phyloP scores from a whole-genome alignment of 2,113 vertebrate genomes.

The Labrus mixtus region DNA sequence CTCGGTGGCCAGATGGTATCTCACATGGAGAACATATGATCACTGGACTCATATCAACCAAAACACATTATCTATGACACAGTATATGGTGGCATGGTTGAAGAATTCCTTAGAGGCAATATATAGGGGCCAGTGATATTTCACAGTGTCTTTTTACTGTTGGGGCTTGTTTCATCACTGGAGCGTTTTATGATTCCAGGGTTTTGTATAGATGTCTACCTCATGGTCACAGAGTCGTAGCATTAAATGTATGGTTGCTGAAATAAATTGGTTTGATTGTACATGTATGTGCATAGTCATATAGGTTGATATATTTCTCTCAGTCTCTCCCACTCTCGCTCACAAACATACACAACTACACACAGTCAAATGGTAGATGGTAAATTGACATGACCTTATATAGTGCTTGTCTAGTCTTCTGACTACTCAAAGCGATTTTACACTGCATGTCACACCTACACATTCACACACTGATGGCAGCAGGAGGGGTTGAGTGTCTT shows the following conservation, averaged over 20 bases:
- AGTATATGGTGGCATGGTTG: not conserved
- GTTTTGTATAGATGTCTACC: not conserved
- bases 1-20: constrained; percentile 61
- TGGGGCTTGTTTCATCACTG: too few relatives aligned
- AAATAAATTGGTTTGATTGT: not conserved
- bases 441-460: too few relatives aligned
- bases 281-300: not conserved
- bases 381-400: too few relatives aligned
- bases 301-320: not conserved
- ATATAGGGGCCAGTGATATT: not conserved
- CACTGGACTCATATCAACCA: constrained; percentile 20
- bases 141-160: not conserved
- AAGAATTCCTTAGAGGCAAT: not conserved
- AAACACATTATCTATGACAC: constrained; percentile 24
- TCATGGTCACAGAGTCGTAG: not conserved
- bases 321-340: not conserved
- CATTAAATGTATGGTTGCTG: not conserved
- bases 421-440: too few relatives aligned
- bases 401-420: too few relatives aligned
- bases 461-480: too few relatives aligned
- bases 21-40: constrained; percentile 52
- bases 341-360: not conserved
- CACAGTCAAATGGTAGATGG: too few relatives aligned
- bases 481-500: too few relatives aligned
- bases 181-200: not conserved